phyloP scores from a whole-genome alignment of 2,113 vertebrate genomes.

The Petromus typicus region DNA sequence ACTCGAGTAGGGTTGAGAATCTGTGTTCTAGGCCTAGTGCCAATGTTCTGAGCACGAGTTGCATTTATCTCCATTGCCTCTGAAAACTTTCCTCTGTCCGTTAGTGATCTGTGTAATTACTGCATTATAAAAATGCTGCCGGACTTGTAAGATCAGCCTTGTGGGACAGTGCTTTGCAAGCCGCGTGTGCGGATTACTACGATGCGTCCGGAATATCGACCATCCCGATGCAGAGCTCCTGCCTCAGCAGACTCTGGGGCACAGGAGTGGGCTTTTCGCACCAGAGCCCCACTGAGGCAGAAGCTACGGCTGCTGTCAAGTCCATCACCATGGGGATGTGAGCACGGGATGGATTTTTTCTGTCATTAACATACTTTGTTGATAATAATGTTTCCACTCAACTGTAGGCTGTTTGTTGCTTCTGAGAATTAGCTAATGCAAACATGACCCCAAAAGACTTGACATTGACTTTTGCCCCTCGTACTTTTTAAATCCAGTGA shows the following conservation, averaged over 20 bases:
- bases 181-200: background rate
- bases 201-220: background rate
- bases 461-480: background rate
- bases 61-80: constrained; percentile 10
- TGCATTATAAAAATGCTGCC: constrained; percentile 36
- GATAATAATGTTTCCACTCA: constrained; percentile 49
- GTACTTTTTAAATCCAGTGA: background rate
- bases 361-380: constrained; percentile 15
- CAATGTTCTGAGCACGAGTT: background rate
- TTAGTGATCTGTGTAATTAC: background rate
- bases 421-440: constrained; percentile 32
- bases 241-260: background rate
- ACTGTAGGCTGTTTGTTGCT: background rate
- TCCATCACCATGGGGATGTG: background rate
- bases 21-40: background rate
- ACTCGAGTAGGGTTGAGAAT: background rate
- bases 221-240: background rate
- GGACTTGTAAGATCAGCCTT: constrained; percentile 17
- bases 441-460: constrained; percentile 16
- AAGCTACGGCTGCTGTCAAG: background rate
- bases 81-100: constrained; percentile 2
- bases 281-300: background rate
- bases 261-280: background rate
- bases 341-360: accelerated
- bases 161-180: background rate